Evolutionary conservation across 2,113 vertebrate species (phyloP).

Genomic region (Saguinus midas): DNA sequence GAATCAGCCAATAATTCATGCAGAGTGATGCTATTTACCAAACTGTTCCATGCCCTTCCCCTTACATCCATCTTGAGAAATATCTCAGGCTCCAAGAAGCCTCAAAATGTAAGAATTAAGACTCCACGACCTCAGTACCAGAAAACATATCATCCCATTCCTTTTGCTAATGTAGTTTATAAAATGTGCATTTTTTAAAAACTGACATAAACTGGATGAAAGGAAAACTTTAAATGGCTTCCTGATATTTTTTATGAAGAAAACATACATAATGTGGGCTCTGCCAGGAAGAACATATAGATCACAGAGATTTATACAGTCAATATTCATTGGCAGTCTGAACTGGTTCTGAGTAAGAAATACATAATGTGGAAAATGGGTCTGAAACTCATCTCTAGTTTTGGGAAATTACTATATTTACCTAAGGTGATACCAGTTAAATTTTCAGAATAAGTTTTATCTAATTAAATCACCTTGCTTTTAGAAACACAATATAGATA

Average conservation of each 20-base stretch:
- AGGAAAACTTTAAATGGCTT: conserved; percentile 12
- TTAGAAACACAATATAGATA: background rate
- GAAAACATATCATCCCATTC: background rate
- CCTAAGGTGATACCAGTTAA: background rate
- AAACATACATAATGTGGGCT: conserved; percentile 4
- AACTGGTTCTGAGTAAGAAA: background rate
- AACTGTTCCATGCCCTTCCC: background rate
- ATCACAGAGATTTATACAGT: background rate
- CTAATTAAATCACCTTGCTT: conserved; percentile 13
- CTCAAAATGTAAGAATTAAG: conserved; percentile 11
- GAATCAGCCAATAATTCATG: conserved; percentile 35
- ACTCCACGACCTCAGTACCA: background rate
- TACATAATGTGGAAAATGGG: background rate
- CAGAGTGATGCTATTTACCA: background rate
- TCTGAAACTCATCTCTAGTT: background rate
- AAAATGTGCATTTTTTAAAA: conserved; percentile 6
- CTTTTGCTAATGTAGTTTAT: background rate
- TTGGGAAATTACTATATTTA: conserved; percentile 45
- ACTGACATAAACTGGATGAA: background rate
- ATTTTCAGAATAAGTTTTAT: conserved; percentile 19
- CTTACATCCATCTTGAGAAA: conserved; percentile 27
- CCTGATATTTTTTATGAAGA: conserved; percentile 6
- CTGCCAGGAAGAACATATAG: background rate
- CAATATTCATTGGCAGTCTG: background rate
- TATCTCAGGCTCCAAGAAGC: background rate